Evolutionary conservation across 2,113 vertebrate genomes (phyloP).

Genomic region (Amphilophus citrinellus): DNA sequence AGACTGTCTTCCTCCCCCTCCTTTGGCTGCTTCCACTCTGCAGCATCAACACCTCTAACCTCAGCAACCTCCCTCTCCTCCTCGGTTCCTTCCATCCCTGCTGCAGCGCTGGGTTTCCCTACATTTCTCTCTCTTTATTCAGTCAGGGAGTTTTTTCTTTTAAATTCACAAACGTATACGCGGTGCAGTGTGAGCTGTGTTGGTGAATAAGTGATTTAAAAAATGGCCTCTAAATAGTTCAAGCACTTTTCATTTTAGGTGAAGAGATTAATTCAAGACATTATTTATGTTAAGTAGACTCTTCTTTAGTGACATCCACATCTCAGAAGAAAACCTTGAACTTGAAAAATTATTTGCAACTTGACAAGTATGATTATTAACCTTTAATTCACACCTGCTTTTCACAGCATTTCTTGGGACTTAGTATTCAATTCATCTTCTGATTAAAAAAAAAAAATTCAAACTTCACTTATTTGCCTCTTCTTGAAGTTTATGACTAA

Average conservation of each 20-base stretch:
- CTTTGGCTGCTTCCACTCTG: conserved; percentile 49
- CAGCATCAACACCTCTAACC: conserved; percentile 57
- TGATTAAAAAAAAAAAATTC: not conserved
- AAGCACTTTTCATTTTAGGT: conserved; percentile 1
- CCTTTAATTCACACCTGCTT: not conserved
- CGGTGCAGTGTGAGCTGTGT: not conserved
- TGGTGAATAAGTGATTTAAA: not conserved
- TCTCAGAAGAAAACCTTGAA: not conserved
- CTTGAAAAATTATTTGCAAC: conserved; percentile 2
- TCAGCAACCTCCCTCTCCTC: conserved; percentile 30
- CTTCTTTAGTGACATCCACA: not conserved
- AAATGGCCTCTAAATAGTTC: not conserved
- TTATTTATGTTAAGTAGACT: not conserved
- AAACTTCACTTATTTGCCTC: not conserved
- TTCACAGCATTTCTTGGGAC: not conserved
- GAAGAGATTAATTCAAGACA: not conserved
- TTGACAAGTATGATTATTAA: not conserved
- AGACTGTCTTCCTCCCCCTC: conserved; percentile 50
- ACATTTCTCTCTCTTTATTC: not conserved
- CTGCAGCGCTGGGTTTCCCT: conserved; percentile 9
- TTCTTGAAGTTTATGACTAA: not conserved
- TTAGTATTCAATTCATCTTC: not conserved
- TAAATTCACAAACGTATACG: not conserved
- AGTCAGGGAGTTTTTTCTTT: not conserved
- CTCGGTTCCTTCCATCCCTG: conserved; percentile 30